These are phyloP conservation scores for Xyrichtys novacula DNA, from an alignment of 2,797 vertebrate species.

Conservation along the genomic window DNA sequence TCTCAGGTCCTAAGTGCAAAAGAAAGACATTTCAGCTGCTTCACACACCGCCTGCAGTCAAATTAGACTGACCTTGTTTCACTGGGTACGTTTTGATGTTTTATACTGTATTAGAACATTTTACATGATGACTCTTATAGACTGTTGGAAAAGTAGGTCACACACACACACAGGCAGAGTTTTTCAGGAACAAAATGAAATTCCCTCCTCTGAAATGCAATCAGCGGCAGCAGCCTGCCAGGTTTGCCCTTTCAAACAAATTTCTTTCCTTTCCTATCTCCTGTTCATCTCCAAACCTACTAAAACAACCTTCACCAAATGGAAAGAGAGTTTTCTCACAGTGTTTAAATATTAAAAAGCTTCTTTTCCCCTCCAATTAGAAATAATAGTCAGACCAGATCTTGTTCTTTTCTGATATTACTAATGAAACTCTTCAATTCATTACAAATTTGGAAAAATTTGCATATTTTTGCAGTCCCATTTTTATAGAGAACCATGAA, in stretches of 20 bases:
- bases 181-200: slow-evolving; percentile 28
- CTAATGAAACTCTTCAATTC: too few species aligned
- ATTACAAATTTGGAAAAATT: too few species aligned
- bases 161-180: not conserved
- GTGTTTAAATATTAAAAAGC: not conserved
- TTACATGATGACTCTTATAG: not conserved
- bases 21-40: not conserved
- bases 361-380: not conserved
- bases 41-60: not conserved
- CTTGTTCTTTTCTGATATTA: too few species aligned
- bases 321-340: not conserved
- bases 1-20: not conserved
- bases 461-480: too few species aligned
- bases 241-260: slow-evolving; percentile 7
- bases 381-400: too few species aligned
- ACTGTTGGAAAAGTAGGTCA: slow-evolving; percentile 33
- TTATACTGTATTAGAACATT: slow-evolving; percentile 26
- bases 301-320: not conserved
- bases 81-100: not conserved
- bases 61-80: not conserved
- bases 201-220: slow-evolving; percentile 27
- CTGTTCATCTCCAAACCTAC: not conserved
- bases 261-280: not conserved
- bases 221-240: slow-evolving; percentile 33
- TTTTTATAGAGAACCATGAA: too few species aligned